These are phyloP conservation scores for Hipparchia sbordonii DNA, from an alignment of 2,888 invertebrate genomes.

Conservation along the genomic window DNA sequence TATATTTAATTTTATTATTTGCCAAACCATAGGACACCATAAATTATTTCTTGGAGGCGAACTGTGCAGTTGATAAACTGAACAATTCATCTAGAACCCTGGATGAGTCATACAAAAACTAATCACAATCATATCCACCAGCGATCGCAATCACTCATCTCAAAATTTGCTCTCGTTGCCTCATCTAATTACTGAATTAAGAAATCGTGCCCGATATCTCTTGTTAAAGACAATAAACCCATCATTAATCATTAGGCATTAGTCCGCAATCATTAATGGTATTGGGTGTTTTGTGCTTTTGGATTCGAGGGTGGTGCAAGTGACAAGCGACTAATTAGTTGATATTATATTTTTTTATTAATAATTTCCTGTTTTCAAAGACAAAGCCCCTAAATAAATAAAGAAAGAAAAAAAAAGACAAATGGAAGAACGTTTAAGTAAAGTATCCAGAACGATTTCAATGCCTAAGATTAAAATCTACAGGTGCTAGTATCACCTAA, in stretches of 20 bases:
- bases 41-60: too few relatives aligned
- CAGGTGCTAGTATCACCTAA: too few relatives aligned
- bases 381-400: too few relatives aligned
- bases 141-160: conserved; percentile 54
- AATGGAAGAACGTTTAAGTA: too few relatives aligned
- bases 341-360: not conserved
- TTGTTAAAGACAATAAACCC: conserved; percentile 75
- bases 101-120: not conserved
- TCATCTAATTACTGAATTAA: conserved; percentile 78
- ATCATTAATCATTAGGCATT: conserved; percentile 79
- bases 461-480: too few relatives aligned
- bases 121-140: conserved; percentile 34
- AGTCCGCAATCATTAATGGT: conserved; percentile 72
- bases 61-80: not conserved
- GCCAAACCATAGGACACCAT: too few relatives aligned
- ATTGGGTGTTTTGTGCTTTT: conserved; percentile 71
- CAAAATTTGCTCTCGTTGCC: conserved; percentile 55
- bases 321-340: conserved; percentile 31
- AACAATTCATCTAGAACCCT: not conserved
- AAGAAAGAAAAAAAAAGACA: too few relatives aligned
- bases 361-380: too few relatives aligned
- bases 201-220: conserved; percentile 76
- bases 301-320: conserved; percentile 45
- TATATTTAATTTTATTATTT: too few relatives aligned
- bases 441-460: too few relatives aligned